These are phyloP conservation scores for Ecliptopera silaceata DNA, from an alignment of 2,888 invertebrate species.

Conservation along the genomic window DNA sequence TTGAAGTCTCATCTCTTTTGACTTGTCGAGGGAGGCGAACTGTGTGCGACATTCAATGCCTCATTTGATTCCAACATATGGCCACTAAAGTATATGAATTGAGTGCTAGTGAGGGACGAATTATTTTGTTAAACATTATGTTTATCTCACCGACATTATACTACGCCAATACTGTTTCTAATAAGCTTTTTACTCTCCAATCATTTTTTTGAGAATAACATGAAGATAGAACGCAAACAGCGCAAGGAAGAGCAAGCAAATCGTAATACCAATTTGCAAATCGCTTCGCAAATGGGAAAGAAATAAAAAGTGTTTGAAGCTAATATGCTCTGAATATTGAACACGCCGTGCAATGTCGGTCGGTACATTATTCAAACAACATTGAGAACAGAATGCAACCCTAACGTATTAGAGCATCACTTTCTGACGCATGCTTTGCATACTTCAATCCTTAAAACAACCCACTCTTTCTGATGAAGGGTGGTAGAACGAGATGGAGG, in stretches of 20 bases:
- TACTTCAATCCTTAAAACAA: constrained; percentile 48
- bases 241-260: constrained; percentile 11
- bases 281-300: constrained; percentile 24
- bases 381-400: constrained; percentile 56
- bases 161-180: too few relatives aligned
- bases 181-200: too few relatives aligned
- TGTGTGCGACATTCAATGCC: constrained; percentile 20
- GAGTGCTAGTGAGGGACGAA: constrained; percentile 10
- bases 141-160: neutral
- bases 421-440: constrained; percentile 67
- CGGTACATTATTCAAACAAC: constrained; percentile 59
- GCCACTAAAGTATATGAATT: constrained; percentile 6
- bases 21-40: constrained; percentile 18
- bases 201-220: too few relatives aligned
- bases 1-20: constrained; percentile 42
- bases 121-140: neutral
- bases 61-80: constrained; percentile 25
- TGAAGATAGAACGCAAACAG: neutral
- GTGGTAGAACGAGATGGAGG: constrained; percentile 44
- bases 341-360: constrained; percentile 35
- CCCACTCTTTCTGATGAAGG: constrained; percentile 45
- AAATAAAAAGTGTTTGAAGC: constrained; percentile 26
- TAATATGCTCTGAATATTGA: constrained; percentile 28
- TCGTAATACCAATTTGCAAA: constrained; percentile 24
- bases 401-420: constrained; percentile 65